Evolutionary conservation across 2,888 invertebrate genomes (phyloP).

Genomic region (Rhagophthalmus giganteus): DNA sequence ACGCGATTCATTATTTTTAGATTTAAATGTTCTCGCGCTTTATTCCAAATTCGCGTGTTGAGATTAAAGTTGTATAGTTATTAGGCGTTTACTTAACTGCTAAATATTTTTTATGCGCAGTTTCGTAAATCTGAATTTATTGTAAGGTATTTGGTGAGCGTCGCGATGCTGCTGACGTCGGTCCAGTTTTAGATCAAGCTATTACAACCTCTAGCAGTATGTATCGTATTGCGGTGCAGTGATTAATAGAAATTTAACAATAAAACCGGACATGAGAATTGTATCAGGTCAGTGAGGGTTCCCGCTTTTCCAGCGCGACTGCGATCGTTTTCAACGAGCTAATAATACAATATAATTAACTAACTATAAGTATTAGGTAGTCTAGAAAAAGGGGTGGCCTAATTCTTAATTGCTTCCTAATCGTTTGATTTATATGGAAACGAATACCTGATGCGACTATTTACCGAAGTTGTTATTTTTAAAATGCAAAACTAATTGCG

Average conservation of each 20-base stretch:
- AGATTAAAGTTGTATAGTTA: not conserved
- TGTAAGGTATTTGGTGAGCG: constrained; percentile 27
- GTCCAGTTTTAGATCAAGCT: constrained; percentile 41
- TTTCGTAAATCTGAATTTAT: constrained; percentile 11
- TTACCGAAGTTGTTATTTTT: no score
- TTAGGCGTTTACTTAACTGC: not conserved
- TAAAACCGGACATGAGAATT: constrained; percentile 40
- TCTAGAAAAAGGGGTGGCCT: no score
- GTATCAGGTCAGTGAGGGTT: constrained; percentile 42
- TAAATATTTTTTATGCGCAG: constrained; percentile 16
- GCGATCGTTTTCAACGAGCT: no score
- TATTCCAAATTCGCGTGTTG: no score
- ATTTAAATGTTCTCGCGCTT: no score
- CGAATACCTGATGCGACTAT: no score
- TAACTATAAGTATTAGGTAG: no score
- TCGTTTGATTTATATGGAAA: no score
- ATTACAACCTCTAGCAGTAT: constrained; percentile 35
- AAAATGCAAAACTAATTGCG: no score
- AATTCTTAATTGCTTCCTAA: no score
- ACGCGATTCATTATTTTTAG: not conserved
- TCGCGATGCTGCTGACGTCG: constrained; percentile 40
- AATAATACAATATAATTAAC: no score
- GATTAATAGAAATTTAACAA: constrained; percentile 40
- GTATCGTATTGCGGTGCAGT: constrained; percentile 39
- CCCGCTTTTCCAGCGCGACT: constrained; percentile 4